A percentile compares a stretch with the other conserved stretches of the same genome.
These are phyloP conservation scores for Oscheius onirici DNA, from an alignment of 2,888 invertebrate species.

Conservation along the genomic window DNA sequence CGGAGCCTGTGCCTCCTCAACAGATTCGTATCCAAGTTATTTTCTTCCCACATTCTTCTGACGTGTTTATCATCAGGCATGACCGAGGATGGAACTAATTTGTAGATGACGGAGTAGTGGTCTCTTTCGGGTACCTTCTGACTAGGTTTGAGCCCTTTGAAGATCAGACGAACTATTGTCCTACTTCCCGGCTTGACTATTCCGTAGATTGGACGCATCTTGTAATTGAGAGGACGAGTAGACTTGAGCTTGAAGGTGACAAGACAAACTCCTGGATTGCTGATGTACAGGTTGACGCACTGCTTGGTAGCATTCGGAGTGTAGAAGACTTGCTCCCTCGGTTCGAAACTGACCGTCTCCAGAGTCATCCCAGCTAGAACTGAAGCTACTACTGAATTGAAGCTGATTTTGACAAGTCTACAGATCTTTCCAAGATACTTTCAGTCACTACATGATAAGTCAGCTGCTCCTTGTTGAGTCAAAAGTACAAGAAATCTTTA, in stretches of 20 bases:
- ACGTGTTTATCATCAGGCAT: too few relatives aligned
- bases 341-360: constrained; percentile 1
- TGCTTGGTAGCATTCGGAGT: not conserved
- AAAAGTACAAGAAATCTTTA: too few relatives aligned
- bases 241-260: constrained; percentile 49
- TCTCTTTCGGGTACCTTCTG: not conserved
- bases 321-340: not conserved
- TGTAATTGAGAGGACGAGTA: constrained; percentile 45
- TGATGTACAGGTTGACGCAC: not conserved
- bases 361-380: not conserved
- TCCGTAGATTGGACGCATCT: constrained; percentile 53
- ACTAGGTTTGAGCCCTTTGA: constrained; percentile 27
- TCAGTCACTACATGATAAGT: too few relatives aligned
- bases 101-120: constrained; percentile 5
- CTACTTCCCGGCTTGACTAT: constrained; percentile 19
- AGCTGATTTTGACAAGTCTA: too few relatives aligned
- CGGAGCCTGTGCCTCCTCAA: too few relatives aligned
- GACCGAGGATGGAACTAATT: not conserved
- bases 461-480: too few relatives aligned
- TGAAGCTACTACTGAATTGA: too few relatives aligned
- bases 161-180: constrained; percentile 6
- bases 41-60: too few relatives aligned
- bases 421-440: too few relatives aligned
- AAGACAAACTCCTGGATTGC: not conserved
- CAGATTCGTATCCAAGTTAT: too few relatives aligned